phyloP scores from a whole-genome alignment of 2,113 vertebrate species.

The Megalops atlanticus region DNA sequence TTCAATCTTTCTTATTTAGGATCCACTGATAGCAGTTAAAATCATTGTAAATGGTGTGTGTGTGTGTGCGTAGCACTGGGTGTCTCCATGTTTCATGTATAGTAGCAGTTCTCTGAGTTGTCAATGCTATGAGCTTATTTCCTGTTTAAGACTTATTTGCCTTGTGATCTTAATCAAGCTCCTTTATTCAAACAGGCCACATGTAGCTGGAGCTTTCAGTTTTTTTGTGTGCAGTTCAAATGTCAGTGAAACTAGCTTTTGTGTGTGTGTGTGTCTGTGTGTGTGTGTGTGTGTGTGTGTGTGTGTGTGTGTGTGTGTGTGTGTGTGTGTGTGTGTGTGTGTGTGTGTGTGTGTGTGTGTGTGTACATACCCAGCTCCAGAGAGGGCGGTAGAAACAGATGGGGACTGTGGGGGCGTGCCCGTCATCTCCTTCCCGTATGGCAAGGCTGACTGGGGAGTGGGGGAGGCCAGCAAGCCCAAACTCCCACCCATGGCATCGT shows the following conservation, averaged over 20 bases:
- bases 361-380: slow-evolving; percentile 74
- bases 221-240: neutral
- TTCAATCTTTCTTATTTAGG: neutral
- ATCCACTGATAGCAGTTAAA: neutral
- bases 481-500: slow-evolving; percentile 80
- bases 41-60: neutral
- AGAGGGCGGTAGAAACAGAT: slow-evolving; percentile 81
- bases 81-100: neutral
- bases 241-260: neutral
- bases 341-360: neutral
- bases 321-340: neutral
- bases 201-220: too few relatives aligned
- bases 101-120: neutral
- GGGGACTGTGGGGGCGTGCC: slow-evolving; percentile 86
- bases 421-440: slow-evolving; percentile 79
- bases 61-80: neutral
- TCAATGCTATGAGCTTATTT: neutral
- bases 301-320: neutral
- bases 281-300: neutral
- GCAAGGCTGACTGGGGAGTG: slow-evolving; percentile 63
- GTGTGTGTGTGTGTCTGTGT: neutral
- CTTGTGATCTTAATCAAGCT: too few relatives aligned
- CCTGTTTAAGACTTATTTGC: too few relatives aligned
- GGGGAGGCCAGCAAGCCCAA: slow-evolving; percentile 76
- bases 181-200: too few relatives aligned